Evolutionary conservation across 1,140 invertebrate species (phyloP).

Genomic region (Sitophilus oryzae): DNA sequence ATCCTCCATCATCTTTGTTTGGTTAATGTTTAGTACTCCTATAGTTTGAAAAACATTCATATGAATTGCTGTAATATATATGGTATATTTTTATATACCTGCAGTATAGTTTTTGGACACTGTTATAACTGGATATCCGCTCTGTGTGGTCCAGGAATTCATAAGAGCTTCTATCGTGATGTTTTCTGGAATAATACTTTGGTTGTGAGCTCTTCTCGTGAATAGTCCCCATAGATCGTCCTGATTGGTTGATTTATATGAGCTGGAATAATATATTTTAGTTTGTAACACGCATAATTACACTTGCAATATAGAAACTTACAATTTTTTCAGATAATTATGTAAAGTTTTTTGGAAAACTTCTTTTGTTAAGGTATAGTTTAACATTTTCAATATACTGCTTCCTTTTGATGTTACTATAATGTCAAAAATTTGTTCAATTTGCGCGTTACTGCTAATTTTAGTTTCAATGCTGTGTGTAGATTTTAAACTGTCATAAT

Average conservation of each 20-base stretch:
- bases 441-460: conserved; percentile 32
- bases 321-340: conserved; percentile 48
- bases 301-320: conserved; percentile 18
- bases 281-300: background rate
- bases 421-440: conserved; percentile 35
- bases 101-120: conserved; percentile 50
- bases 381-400: conserved; percentile 57
- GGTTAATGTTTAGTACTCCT: conserved; percentile 19
- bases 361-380: conserved; percentile 52
- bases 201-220: conserved; percentile 24
- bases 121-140: conserved; percentile 59
- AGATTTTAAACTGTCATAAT: conserved; percentile 36
- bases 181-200: conserved; percentile 28
- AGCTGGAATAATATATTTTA: conserved; percentile 24
- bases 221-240: conserved; percentile 35
- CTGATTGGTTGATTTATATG: conserved; percentile 30
- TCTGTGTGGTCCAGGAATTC: conserved; percentile 59
- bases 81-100: conserved; percentile 31
- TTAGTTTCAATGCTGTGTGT: conserved; percentile 32
- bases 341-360: conserved; percentile 53
- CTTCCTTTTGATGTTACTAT: conserved; percentile 35
- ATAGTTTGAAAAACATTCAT: background rate
- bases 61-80: background rate
- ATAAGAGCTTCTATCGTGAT: conserved; percentile 47
- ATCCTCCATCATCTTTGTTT: conserved; percentile 32